Base-by-base conservation (phyloP, 2,113 vertebrate species). In the Salvelinus sp. region DNA sequence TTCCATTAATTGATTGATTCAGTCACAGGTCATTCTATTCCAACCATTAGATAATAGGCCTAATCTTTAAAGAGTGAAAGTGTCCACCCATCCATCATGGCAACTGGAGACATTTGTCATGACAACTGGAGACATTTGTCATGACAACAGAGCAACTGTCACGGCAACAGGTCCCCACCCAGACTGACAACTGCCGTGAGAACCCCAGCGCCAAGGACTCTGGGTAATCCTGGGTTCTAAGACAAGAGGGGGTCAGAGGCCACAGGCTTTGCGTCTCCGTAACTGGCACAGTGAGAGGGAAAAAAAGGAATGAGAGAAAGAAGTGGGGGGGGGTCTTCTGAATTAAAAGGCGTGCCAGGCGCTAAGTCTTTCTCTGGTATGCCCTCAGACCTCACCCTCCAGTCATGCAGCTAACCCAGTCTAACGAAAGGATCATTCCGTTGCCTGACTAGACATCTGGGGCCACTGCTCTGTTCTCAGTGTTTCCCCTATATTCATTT, bases 141-240 rank as follows among this genome's bases (percentile, higher is more conserved):
- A 44, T 25, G 30, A 33, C 30, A 33, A 33, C 30, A 33, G 38
- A 44, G 38, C 38, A 44, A 44, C 2, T 44, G 38, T 44, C 38
- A 44, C 2, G 7, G 38, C 38, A 44, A 44, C 38, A 44, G 38
- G 38, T 7, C 38, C 38, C 38, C 38, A 44, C 38, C 38, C 38
- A 44, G 80, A 88, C 78, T 88, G 85, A 90, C 88, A 87, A 82
- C 83, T 78, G 80, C 76, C 79, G 87, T 92, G 90, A 91, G 88
- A 91, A 90, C 85, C 38, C 7, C 38, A 44, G 38, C 38, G 2
- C 28, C 18, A 44, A 30, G 73, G 50, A 71, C 71, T 22, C 58
- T 83, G 38, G 80, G 79, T 88, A 84, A 84, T 87, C 64, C 22
- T 25, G 4, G 77, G 38, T 72, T 81, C 57, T 74, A 80, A 76